Evolutionary conservation across 2,113 vertebrate genomes (phyloP).

Genomic region (Barbus barbus): DNA sequence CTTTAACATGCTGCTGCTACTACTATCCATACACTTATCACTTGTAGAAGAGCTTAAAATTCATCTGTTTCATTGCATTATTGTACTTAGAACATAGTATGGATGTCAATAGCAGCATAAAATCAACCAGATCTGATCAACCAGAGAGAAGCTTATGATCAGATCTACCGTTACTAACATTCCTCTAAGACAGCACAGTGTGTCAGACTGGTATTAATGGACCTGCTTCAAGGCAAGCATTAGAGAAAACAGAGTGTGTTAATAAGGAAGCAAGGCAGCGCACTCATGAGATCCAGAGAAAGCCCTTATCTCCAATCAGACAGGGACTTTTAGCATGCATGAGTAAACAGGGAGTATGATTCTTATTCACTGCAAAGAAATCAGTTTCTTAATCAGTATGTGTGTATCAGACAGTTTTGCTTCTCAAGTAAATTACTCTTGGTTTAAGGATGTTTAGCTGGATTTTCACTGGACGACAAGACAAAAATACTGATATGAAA

Average conservation of each 20-base stretch:
- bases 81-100: too few species aligned
- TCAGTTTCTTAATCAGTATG: background rate
- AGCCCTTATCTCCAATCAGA: background rate
- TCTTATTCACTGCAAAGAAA: background rate
- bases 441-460: background rate
- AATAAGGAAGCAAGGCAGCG: background rate
- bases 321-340: background rate
- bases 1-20: too few species aligned
- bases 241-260: background rate
- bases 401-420: background rate
- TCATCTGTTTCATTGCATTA: too few species aligned
- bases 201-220: slow-evolving; percentile 34
- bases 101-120: too few species aligned
- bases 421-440: background rate
- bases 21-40: too few species aligned
- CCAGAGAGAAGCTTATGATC: background rate
- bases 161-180: background rate
- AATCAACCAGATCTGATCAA: too few species aligned
- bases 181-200: background rate
- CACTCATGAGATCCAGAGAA: background rate
- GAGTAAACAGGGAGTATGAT: slow-evolving; percentile 6
- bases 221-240: background rate
- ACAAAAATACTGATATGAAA: background rate
- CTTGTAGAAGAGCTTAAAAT: too few species aligned
- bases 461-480: background rate